Evolutionary conservation across 2,888 invertebrate species (phyloP), one percentile per base, ranked within the genome.

Genomic region (Lithophane ornitopus): DNA sequence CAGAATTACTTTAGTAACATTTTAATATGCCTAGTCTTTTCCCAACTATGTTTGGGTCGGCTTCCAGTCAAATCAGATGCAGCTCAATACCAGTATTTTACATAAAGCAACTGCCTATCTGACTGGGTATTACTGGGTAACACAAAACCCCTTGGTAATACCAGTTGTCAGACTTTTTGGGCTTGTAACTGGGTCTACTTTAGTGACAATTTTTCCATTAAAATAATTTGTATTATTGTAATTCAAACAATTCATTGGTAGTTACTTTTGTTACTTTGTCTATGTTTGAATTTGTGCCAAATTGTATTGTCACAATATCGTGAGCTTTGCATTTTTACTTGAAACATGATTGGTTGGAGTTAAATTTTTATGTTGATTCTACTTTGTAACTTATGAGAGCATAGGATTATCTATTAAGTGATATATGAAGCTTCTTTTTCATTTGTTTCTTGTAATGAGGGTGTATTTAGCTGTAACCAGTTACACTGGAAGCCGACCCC

Each of bases 211-310:
- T 72, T 74, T 79, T 77, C 74, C 72, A 85, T 82, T 78, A 79
- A 81, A 84, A 78, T 78, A 59, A 65, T 67, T 71, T n/a, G 39
- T 76, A 70, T 59, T 59, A 65, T 62, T 70, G 59, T 81, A 86
- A 79, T 76, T 72, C 68, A 76, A 82, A 78, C 77, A 76, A 85
- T 85, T 87, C 46, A 80, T 80, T 79, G 65, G 67, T 82, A 85
- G n/a, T n/a, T 59, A 78, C 67, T 85, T 58, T 79, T 83, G 74
- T 26, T 85, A 85, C 84, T 86, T 80, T 80, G 84, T 78, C 81
- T 74, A 78, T 85, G 80, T 84, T 84, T 89, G 87, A 84, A 80
- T 68, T 59, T 54, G 79, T 81, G 88, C 86, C 89, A 89, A 89
- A 74, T 82, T 70, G 84, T 86, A 85, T 82, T 86, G 80, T 74